Conservation (phyloP, 1,140 invertebrate species). For the Mycetomoellerius zeteki region DNA sequence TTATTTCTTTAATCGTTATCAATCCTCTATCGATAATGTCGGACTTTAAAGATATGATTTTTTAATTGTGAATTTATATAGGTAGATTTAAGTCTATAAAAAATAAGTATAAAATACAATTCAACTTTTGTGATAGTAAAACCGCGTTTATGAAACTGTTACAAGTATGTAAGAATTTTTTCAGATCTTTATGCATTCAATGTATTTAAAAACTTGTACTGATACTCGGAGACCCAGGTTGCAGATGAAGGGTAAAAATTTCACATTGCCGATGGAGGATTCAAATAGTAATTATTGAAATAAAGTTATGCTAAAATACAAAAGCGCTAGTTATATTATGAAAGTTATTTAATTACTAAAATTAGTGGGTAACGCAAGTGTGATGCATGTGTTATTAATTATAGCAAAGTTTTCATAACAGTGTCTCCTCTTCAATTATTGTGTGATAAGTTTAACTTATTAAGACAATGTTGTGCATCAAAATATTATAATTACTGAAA, state of each 20-base stretch:
- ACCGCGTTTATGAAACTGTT: no score
- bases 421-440: background rate
- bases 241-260: no score
- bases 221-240: no score
- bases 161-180: no score
- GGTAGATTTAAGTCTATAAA: no score
- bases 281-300: background rate
- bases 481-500: slow-evolving; percentile 2
- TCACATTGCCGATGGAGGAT: no score
- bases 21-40: background rate
- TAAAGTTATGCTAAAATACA: background rate
- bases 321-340: background rate
- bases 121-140: no score
- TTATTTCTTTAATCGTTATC: background rate
- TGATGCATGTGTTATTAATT: slow-evolving; percentile 30
- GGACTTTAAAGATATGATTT: no score
- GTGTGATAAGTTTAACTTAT: background rate
- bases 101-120: no score
- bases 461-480: background rate
- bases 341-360: slow-evolving; percentile 44
- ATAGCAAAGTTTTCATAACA: background rate
- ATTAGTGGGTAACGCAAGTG: background rate
- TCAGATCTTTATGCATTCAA: no score
- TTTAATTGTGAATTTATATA: no score
- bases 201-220: no score